Base-by-base conservation (phyloP, 2,888 invertebrate genomes). In the Caenorhabditis sp. region DNA sequence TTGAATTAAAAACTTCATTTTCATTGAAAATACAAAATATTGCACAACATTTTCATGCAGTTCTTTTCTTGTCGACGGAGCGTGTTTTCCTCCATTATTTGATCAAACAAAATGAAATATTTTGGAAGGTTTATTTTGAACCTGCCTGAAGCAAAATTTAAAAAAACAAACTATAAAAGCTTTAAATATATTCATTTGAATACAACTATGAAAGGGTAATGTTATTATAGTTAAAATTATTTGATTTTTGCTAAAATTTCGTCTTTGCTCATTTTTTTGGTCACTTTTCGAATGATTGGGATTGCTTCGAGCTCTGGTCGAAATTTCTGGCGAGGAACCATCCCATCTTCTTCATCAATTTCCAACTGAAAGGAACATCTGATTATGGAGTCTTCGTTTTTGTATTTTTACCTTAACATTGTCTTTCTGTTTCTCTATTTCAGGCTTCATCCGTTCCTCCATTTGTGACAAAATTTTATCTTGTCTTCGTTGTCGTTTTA, bases 11-110 rank as follows among this genome's bases (percentile, higher is more conserved):
- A 51, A 19, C 31, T 50, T 19, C 27, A 54, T 21, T 31, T 12
- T 37, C 58, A 27, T 61, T 53, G 3, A 24, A 12, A 21, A 54
- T 8, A 55, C 19, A 50, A 59, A 53, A 19, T 21, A 71, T 72
- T 72, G 67, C 72, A 72, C 72, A 72, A 72, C 72, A 72, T 72
- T 72, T 57, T 36, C 55, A 58, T 72, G 72, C 67, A 72, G 72
- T 72, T 72, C 54, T 55, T 5, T 53, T 43, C 36, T 55, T 66
- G 21, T 27, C 72, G 31, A 43, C 23, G 36, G 67, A 23, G 72
- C 72, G 72, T 63, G 55, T n/a, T 67, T 72, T 31, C 31, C 31
- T 10, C n/a, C n/a, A n/a, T n/a, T n/a, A n/a, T n/a, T n/a, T 31
- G 10, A 6, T 31, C 31, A 31, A 31, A 31, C 31, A 31, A 31